Conservation (phyloP, 2,888 invertebrate species). For the Amorpha juglandis region DNA sequence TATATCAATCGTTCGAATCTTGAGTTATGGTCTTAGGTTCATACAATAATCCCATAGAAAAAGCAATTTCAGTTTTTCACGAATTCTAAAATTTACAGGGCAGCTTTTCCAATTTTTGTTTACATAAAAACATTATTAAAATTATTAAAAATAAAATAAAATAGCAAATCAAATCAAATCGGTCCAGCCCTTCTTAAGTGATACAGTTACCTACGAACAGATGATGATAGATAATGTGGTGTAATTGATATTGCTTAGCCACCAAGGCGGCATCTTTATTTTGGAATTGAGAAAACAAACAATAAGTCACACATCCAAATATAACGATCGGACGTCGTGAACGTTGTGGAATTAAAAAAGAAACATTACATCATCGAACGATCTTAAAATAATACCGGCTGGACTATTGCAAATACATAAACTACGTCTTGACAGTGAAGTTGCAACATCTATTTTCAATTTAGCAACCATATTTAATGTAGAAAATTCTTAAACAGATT, state of each 20-base stretch:
- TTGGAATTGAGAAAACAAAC: conserved; percentile 37
- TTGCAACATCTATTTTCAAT: conserved; percentile 21
- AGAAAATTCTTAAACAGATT: not conserved
- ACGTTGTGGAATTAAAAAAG: conserved; percentile 43
- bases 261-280: conserved; percentile 28
- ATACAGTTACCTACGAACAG: too few relatives aligned
- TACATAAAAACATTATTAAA: too few relatives aligned
- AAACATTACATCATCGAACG: conserved; percentile 45
- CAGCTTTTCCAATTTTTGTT: too few relatives aligned
- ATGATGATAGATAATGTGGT: too few relatives aligned
- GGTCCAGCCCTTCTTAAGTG: too few relatives aligned
- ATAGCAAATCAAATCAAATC: too few relatives aligned
- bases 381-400: conserved; percentile 45
- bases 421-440: conserved; percentile 34
- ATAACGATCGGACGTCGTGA: conserved; percentile 42
- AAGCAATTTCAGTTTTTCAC: too few relatives aligned
- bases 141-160: too few relatives aligned
- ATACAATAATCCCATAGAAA: too few relatives aligned
- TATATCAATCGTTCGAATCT: too few relatives aligned
- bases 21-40: too few relatives aligned
- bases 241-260: conserved; percentile 31
- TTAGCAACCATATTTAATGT: conserved; percentile 15
- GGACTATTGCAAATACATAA: conserved; percentile 48
- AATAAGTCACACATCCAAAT: conserved; percentile 39
- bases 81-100: too few relatives aligned